Percentiles rank a stretch among this genome's conserved stretches.
Conservation (phyloP, 2,888 invertebrate species). For the Orthonychiurus folsomi region DNA sequence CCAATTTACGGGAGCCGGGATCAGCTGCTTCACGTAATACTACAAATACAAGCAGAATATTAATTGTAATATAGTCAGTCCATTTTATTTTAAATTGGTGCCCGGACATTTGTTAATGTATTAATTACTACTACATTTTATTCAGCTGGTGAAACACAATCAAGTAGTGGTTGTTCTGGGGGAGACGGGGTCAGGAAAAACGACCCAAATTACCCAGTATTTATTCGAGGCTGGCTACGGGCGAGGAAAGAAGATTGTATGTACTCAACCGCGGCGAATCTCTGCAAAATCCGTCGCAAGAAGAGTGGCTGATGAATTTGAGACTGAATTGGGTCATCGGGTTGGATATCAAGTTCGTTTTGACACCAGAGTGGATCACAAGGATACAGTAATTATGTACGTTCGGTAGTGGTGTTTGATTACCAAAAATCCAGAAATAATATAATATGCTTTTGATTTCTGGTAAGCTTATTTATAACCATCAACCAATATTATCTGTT, state of each 20-base stretch:
- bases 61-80: no score
- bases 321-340: slow-evolving; percentile 86
- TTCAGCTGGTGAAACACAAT: slow-evolving; percentile 84
- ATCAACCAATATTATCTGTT: background rate
- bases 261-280: slow-evolving; percentile 82
- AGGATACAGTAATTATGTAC: slow-evolving; percentile 90
- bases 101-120: no score
- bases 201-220: slow-evolving; percentile 87
- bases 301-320: slow-evolving; percentile 95
- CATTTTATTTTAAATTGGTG: no score
- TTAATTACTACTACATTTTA: no score
- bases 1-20: no score
- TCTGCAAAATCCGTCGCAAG: slow-evolving; percentile 99
- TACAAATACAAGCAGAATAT: no score
- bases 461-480: background rate
- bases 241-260: slow-evolving; percentile 79
- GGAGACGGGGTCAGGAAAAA: slow-evolving; percentile 67
- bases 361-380: slow-evolving; percentile 64
- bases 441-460: no score
- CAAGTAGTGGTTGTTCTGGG: slow-evolving; percentile 97
- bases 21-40: no score
- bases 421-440: background rate
- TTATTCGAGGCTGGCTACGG: slow-evolving; percentile 90
- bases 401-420: no score
- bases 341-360: slow-evolving; percentile 85